Base-by-base conservation (phyloP, 2,113 vertebrate genomes). In the Sturnira hondurensis region DNA sequence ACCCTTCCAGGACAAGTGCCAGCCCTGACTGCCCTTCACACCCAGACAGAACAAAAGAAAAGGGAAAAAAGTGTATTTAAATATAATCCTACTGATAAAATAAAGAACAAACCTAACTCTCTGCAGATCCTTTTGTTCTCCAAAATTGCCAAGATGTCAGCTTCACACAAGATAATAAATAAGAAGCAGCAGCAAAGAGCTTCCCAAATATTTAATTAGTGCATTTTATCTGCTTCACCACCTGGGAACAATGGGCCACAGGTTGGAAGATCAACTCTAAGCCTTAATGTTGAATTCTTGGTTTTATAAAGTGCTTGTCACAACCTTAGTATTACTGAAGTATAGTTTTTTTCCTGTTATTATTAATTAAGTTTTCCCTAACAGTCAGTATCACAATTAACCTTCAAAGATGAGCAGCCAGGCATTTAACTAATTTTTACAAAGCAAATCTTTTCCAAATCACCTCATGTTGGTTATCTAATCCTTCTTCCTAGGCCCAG, bases 141-240 rank as follows among this genome's bases (percentile, higher is more conserved):
- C n/a, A 65, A 91, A 96, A 93, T 31, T 96, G 85, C 94, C 85
- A 93, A 87, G 93, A 96, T 84, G 95, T 96, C 96, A 97, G 63
- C 73, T 47, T 86, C 28, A 56, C 45, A 71, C 63, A 68, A 96
- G 96, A 85, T 97, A 93, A 97, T 93, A 97, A 92, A 96, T 96
- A 95, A 96, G 84, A 95, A 94, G 85, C 88, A 86, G 16, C 41
- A 76, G 94, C 80, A 77, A 19, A 91, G 91, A 36, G 87, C 89
- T 94, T 94, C 84, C 94, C 95, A 98, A 97, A 96, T 96, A 97
- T 96, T 97, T 96, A 96, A 97, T 97, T 96, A 97, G 96, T 77
- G 85, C 43, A 73, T 96, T 95, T 97, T 68, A 94, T 97, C 97
- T 95, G 96, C 93, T 91, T 97, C 96, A 50, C 77, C 93, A 96